These are phyloP conservation scores for Trilocha varians DNA, from an alignment of 2,888 invertebrate genomes.

Conservation along the genomic window DNA sequence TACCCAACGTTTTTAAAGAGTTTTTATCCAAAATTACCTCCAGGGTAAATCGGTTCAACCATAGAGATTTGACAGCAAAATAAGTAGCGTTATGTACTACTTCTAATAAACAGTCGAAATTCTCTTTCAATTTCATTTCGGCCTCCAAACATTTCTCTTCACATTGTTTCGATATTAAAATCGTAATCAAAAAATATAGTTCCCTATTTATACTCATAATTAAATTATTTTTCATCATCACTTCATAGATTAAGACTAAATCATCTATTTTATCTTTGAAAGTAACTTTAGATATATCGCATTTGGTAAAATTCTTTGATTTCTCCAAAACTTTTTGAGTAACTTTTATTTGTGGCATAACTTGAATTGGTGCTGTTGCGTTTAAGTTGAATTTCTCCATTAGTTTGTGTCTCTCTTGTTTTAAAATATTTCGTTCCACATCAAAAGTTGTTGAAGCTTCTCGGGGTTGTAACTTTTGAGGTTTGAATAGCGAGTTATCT, in stretches of 20 bases:
- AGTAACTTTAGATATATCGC: slow-evolving; percentile 56
- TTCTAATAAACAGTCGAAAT: slow-evolving; percentile 46
- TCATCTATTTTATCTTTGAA: slow-evolving; percentile 67
- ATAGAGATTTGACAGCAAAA: slow-evolving; percentile 80
- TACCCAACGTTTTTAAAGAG: slow-evolving; percentile 69
- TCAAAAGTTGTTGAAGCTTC: slow-evolving; percentile 46
- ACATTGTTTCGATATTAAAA: slow-evolving; percentile 70
- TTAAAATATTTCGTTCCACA: slow-evolving; percentile 52
- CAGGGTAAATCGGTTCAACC: slow-evolving; percentile 71
- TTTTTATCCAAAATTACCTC: slow-evolving; percentile 73
- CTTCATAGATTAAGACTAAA: slow-evolving; percentile 72
- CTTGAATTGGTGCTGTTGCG: slow-evolving; percentile 34
- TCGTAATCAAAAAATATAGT: slow-evolving; percentile 78
- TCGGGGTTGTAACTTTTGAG: slow-evolving; percentile 39
- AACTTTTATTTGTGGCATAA: slow-evolving; percentile 45
- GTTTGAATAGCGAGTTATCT: slow-evolving; percentile 53
- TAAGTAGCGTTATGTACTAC: slow-evolving; percentile 81
- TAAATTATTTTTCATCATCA: slow-evolving; percentile 73
- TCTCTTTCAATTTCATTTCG: slow-evolving; percentile 28
- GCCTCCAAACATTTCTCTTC: slow-evolving; percentile 38
- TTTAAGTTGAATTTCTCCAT: slow-evolving; percentile 64
- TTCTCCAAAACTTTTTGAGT: slow-evolving; percentile 40
- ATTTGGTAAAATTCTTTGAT: slow-evolving; percentile 38
- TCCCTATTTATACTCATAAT: slow-evolving; percentile 78
- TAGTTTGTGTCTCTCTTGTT: slow-evolving; percentile 56